A percentile compares a stretch with the other conserved stretches of the same genome.
phyloP scores from a whole-genome alignment of 2,888 invertebrate genomes.

The Eupithecia inturbata region DNA sequence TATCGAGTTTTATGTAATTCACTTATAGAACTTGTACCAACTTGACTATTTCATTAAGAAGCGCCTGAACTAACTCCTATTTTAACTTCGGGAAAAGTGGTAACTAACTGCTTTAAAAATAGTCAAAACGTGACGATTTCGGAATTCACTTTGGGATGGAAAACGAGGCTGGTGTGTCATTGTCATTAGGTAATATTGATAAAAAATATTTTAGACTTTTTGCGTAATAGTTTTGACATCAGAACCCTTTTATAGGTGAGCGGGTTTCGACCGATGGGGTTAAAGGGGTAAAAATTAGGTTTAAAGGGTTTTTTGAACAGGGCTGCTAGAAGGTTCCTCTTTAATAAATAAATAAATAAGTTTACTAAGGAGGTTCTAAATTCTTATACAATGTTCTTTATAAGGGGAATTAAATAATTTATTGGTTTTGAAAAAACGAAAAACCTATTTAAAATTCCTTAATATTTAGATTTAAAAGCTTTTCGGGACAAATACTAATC shows the following conservation, averaged over 20 bases:
- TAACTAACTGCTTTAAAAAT: background rate
- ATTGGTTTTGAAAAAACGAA: no score
- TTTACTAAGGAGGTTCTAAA: no score
- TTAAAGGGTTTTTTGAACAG: background rate
- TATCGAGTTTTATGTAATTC: slow-evolving; percentile 33
- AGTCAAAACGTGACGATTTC: background rate
- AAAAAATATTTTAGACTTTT: background rate
- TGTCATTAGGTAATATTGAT: background rate
- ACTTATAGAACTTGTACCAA: slow-evolving; percentile 26
- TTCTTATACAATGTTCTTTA: no score
- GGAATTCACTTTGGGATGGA: background rate
- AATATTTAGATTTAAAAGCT: no score
- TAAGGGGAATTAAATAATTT: no score
- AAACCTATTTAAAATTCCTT: no score
- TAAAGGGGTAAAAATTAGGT: background rate
- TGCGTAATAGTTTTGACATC: background rate
- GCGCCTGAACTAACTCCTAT: slow-evolving; percentile 13
- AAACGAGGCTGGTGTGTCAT: background rate
- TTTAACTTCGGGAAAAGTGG: background rate
- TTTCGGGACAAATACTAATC: no score
- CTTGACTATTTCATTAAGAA: slow-evolving; percentile 32
- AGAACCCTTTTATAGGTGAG: background rate
- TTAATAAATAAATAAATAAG: no score
- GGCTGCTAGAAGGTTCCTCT: background rate
- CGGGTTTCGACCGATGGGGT: background rate